phyloP scores from a whole-genome alignment of 2,888 invertebrate species.

The Ormyrus pomaceus region DNA sequence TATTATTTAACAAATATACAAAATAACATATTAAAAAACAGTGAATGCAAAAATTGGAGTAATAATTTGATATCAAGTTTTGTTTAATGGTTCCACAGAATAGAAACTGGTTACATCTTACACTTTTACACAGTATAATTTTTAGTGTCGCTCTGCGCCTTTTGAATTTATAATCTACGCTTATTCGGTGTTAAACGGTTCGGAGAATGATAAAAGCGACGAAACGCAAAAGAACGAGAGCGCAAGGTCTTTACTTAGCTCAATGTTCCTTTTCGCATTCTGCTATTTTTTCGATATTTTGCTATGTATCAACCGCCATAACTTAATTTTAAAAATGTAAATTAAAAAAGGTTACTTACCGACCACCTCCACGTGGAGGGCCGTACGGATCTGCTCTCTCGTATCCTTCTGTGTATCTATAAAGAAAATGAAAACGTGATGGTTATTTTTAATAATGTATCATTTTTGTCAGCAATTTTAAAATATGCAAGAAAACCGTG shows the following conservation, averaged over 20 bases:
- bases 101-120: slow-evolving; percentile 71
- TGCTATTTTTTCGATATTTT: slow-evolving; percentile 37
- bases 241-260: slow-evolving; percentile 55
- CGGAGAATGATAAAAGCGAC: slow-evolving; percentile 54
- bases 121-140: slow-evolving; percentile 67
- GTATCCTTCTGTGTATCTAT: slow-evolving; percentile 72
- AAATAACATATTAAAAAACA: neutral
- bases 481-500: neutral
- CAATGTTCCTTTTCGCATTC: slow-evolving; percentile 55
- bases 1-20: neutral
- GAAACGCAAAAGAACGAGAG: slow-evolving; percentile 58
- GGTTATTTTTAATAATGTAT: neutral
- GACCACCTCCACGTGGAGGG: slow-evolving; percentile 73
- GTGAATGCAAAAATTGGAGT: neutral
- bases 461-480: neutral
- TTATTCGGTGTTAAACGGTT: slow-evolving; percentile 57
- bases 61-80: neutral
- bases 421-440: slow-evolving; percentile 51
- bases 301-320: slow-evolving; percentile 25
- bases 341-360: slow-evolving; percentile 67
- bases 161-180: slow-evolving; percentile 50
- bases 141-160: slow-evolving; percentile 58
- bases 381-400: slow-evolving; percentile 74
- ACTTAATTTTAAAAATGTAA: slow-evolving; percentile 17
- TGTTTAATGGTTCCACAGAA: slow-evolving; percentile 34